Conservation (phyloP, 2,113 vertebrate genomes). For the Lipotes vexillifer region DNA sequence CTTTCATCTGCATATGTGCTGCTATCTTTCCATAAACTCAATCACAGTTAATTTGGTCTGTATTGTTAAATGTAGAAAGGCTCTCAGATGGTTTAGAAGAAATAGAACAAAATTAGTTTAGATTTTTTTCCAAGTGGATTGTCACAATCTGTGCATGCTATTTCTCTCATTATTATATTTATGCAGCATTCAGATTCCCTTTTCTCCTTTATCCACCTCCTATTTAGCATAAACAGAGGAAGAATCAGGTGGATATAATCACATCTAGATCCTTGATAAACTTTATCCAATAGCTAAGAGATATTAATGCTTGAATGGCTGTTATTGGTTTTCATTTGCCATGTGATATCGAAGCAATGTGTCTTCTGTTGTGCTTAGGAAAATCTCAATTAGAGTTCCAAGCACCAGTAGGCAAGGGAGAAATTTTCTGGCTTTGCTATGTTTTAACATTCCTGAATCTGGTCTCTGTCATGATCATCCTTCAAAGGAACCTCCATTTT, state of each 20-base stretch:
- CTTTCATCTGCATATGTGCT: slow-evolving; percentile 68
- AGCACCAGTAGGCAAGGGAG: neutral
- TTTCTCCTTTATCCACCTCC: slow-evolving; percentile 23
- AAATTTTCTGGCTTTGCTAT: neutral
- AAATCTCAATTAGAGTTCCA: neutral
- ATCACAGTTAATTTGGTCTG: slow-evolving; percentile 53
- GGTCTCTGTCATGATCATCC: slow-evolving; percentile 42
- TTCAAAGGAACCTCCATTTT: slow-evolving; percentile 33
- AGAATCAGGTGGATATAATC: slow-evolving; percentile 17
- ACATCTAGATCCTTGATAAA: slow-evolving; percentile 35
- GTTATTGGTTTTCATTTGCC: slow-evolving; percentile 3
- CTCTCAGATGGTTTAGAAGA: slow-evolving; percentile 73
- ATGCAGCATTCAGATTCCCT: slow-evolving; percentile 39
- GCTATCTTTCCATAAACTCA: slow-evolving; percentile 53
- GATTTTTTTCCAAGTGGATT: slow-evolving; percentile 58
- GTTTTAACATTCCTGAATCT: slow-evolving; percentile 34
- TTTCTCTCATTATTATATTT: slow-evolving; percentile 55
- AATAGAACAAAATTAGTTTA: slow-evolving; percentile 70
- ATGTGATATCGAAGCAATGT: neutral
- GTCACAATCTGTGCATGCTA: slow-evolving; percentile 67
- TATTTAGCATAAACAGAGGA: slow-evolving; percentile 49
- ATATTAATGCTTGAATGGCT: neutral
- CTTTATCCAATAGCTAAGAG: slow-evolving; percentile 8
- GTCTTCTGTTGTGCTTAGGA: neutral
- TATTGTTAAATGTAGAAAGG: slow-evolving; percentile 57